These are phyloP conservation scores for Macrosiphum euphorbiae DNA, from an alignment of 2,888 invertebrate species.

Conservation along the genomic window DNA sequence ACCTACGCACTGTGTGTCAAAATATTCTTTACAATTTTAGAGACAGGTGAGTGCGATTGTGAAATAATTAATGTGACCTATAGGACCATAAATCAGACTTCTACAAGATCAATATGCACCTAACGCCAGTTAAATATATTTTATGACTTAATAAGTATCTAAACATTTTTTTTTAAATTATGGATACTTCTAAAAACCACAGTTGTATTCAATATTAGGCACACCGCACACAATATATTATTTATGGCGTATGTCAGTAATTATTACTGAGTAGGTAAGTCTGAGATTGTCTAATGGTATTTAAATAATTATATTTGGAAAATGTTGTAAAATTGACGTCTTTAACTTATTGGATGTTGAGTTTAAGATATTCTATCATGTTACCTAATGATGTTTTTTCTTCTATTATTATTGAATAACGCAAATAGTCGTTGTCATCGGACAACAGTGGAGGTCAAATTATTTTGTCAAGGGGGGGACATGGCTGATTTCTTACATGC, in stretches of 20 bases:
- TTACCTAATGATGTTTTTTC: background rate
- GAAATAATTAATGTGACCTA: background rate
- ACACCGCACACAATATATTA: background rate
- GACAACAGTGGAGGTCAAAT: too few species aligned
- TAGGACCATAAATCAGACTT: background rate
- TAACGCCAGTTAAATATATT: background rate
- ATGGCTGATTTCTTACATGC: too few species aligned
- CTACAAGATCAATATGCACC: background rate
- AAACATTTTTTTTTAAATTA: background rate
- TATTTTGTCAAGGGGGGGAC: too few species aligned
- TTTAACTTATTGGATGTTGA: background rate
- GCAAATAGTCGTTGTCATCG: background rate
- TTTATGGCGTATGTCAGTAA: background rate
- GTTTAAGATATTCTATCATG: background rate
- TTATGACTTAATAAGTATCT: background rate
- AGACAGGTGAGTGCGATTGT: background rate
- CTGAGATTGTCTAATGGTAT: background rate
- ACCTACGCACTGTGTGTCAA: background rate
- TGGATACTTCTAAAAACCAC: background rate
- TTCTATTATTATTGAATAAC: background rate
- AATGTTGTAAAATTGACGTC: background rate
- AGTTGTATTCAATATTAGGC: background rate
- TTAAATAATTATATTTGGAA: background rate
- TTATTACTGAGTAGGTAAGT: background rate
- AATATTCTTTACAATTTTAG: background rate